These are phyloP conservation scores for Acutogordius australiensis DNA, from an alignment of 2,888 invertebrate species.

Conservation along the genomic window DNA sequence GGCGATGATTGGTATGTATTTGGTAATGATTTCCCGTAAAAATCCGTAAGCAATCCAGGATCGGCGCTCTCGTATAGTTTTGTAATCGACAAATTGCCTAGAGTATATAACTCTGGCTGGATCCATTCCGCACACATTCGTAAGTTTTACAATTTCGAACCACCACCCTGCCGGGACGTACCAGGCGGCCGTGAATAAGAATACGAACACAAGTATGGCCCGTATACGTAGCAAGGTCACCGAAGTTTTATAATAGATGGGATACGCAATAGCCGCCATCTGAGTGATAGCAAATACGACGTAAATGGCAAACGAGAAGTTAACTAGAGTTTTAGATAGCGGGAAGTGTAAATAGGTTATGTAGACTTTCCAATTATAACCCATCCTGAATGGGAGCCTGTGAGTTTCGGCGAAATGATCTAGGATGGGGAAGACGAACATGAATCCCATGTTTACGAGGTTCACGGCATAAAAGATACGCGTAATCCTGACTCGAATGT, in stretches of 20 bases:
- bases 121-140: neutral
- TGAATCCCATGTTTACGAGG: neutral
- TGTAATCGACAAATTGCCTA: neutral
- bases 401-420: neutral
- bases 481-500: neutral
- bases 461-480: neutral
- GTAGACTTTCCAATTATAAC: neutral
- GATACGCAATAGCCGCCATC: neutral
- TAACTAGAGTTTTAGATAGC: neutral
- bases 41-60: neutral
- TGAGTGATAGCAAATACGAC: neutral
- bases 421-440: neutral
- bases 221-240: neutral
- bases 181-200: neutral
- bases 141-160: neutral
- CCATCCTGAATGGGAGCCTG: neutral
- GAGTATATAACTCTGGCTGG: neutral
- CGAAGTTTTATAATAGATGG: neutral
- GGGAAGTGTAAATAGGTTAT: neutral
- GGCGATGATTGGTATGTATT: neutral
- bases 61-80: neutral
- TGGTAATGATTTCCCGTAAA: neutral
- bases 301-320: neutral
- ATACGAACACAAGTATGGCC: neutral
- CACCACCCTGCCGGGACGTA: neutral